phyloP scores from a whole-genome alignment of 2,888 invertebrate genomes.

The Watsonalla cultraria region DNA sequence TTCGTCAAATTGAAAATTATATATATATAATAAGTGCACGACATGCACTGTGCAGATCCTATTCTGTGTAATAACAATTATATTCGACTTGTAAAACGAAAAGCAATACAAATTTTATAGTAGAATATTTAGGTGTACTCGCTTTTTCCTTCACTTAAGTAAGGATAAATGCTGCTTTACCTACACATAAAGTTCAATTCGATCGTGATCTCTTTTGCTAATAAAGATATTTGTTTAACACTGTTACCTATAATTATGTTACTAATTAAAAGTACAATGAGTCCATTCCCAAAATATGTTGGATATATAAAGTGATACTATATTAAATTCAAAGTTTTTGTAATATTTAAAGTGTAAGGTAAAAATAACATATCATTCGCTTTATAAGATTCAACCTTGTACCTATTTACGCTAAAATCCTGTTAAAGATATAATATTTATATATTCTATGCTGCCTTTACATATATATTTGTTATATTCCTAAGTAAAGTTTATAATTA shows the following conservation, averaged over 20 bases:
- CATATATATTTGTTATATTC: constrained; percentile 25
- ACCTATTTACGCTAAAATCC: constrained; percentile 41
- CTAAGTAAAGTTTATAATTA: constrained; percentile 12
- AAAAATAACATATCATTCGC: constrained; percentile 76
- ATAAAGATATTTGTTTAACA: constrained; percentile 12
- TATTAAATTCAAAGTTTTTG: constrained; percentile 49
- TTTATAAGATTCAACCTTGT: constrained; percentile 63
- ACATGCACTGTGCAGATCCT: too few relatives aligned
- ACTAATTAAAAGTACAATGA: constrained; percentile 21
- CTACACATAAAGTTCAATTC: not conserved
- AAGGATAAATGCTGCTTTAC: too few relatives aligned
- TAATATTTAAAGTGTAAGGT: constrained; percentile 57
- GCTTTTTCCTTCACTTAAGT: too few relatives aligned
- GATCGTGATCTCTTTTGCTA: constrained; percentile 11
- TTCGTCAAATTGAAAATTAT: too few relatives aligned
- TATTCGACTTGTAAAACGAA: too few relatives aligned
- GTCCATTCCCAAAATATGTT: constrained; percentile 40
- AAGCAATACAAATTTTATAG: too few relatives aligned
- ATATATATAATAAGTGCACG: too few relatives aligned
- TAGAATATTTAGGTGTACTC: too few relatives aligned
- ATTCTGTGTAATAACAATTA: too few relatives aligned
- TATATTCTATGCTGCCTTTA: constrained; percentile 52
- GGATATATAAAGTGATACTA: constrained; percentile 53
- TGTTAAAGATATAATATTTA: constrained; percentile 39
- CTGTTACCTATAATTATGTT: constrained; percentile 22